Conservation (phyloP, 2,113 vertebrate species). For the Lepisosteus osseus region DNA sequence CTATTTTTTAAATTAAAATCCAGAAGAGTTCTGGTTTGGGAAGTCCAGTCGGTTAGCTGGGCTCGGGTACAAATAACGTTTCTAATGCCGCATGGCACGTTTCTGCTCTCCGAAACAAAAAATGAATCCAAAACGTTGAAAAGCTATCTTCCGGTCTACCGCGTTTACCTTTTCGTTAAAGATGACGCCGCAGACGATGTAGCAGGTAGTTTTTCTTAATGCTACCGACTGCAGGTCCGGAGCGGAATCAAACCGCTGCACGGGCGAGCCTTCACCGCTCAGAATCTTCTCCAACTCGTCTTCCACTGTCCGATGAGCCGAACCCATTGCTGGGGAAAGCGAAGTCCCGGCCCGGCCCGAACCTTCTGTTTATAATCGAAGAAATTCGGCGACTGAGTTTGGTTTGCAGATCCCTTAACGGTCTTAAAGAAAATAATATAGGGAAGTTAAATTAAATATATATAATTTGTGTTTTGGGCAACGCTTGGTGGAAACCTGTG, state of each 20-base stretch:
- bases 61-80: background rate
- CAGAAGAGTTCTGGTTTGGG: background rate
- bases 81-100: background rate
- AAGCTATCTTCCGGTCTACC: background rate
- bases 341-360: too few species aligned
- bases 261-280: slow-evolving; percentile 57
- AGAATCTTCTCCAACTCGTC: slow-evolving; percentile 52
- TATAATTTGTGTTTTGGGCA: too few species aligned
- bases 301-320: slow-evolving; percentile 11
- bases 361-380: too few species aligned
- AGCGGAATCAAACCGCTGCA: slow-evolving; percentile 40
- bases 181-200: slow-evolving; percentile 65
- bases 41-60: background rate
- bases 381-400: too few species aligned
- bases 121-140: too few species aligned
- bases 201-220: slow-evolving; percentile 62
- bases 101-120: too few species aligned
- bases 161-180: slow-evolving; percentile 60
- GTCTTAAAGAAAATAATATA: too few species aligned
- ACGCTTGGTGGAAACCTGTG: too few species aligned
- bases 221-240: slow-evolving; percentile 53
- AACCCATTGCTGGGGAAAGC: too few species aligned
- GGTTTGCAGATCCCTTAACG: too few species aligned
- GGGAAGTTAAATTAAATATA: too few species aligned
- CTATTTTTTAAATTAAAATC: background rate